These are phyloP conservation scores for Saturnia pavonia DNA, from an alignment of 2,888 invertebrate genomes.

Conservation along the genomic window DNA sequence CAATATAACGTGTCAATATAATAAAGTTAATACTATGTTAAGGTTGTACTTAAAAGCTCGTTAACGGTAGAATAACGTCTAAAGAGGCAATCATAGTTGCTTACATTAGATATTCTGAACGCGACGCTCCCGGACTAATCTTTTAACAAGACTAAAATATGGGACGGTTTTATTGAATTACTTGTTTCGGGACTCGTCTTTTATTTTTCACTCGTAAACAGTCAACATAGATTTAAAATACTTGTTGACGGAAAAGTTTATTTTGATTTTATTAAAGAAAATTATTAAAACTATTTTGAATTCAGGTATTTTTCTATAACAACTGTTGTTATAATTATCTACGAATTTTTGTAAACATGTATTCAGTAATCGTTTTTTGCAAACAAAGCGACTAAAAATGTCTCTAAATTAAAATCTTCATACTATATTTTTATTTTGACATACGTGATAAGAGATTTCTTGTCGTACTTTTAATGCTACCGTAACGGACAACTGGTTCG, in stretches of 20 bases:
- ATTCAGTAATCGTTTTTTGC: not conserved
- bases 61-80: not conserved
- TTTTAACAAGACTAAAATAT: not conserved
- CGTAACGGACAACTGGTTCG: not conserved
- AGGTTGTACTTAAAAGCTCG: not conserved
- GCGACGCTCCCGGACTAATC: conserved; percentile 1
- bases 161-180: conserved; percentile 1
- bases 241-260: not conserved
- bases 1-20: not conserved
- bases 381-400: not conserved
- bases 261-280: not conserved
- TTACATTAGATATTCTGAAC: conserved; percentile 3
- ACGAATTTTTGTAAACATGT: not conserved
- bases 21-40: conserved; percentile 6
- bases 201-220: conserved; percentile 1
- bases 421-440: no score
- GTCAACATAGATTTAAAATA: not conserved
- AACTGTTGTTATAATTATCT: not conserved
- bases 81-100: conserved; percentile 4
- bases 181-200: not conserved
- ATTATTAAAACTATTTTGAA: not conserved
- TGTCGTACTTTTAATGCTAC: not conserved
- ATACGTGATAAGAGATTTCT: not conserved
- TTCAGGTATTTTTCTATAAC: not conserved
- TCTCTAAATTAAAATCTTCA: not conserved